Percentiles rank a stretch among this genome's conserved stretches.
Evolutionary conservation across 2,113 vertebrate genomes (phyloP).

Genomic region (Helogale parvula): DNA sequence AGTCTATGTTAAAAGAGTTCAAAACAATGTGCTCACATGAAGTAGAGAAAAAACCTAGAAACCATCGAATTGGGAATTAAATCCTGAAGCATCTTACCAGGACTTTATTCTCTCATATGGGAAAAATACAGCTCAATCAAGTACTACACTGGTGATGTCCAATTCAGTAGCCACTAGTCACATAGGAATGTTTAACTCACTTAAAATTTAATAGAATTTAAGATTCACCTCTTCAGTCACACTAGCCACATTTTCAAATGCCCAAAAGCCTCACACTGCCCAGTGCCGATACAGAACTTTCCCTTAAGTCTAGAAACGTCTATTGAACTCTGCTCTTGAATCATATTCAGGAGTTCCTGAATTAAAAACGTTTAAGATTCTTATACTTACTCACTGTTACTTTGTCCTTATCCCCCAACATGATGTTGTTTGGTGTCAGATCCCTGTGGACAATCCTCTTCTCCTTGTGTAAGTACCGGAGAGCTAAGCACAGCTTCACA

Average conservation of each 20-base stretch:
- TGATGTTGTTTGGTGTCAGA: constrained; percentile 92
- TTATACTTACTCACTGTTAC: constrained; percentile 92
- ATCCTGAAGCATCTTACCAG: neutral
- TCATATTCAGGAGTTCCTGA: neutral
- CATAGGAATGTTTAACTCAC: neutral
- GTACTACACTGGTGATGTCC: neutral
- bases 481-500: constrained; percentile 91
- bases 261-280: neutral
- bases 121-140: neutral
- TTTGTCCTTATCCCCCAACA: constrained; percentile 93
- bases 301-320: neutral
- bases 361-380: neutral
- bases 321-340: neutral
- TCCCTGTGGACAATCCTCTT: constrained; percentile 93
- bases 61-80: neutral
- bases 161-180: neutral
- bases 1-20: neutral
- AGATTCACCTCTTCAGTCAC: neutral
- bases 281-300: neutral
- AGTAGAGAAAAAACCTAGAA: neutral
- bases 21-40: neutral
- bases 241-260: neutral
- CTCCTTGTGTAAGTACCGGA: constrained; percentile 94
- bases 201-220: neutral
- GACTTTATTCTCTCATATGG: neutral